phyloP scores from a whole-genome alignment of 2,888 invertebrate genomes.

The Drosophila yooni region DNA sequence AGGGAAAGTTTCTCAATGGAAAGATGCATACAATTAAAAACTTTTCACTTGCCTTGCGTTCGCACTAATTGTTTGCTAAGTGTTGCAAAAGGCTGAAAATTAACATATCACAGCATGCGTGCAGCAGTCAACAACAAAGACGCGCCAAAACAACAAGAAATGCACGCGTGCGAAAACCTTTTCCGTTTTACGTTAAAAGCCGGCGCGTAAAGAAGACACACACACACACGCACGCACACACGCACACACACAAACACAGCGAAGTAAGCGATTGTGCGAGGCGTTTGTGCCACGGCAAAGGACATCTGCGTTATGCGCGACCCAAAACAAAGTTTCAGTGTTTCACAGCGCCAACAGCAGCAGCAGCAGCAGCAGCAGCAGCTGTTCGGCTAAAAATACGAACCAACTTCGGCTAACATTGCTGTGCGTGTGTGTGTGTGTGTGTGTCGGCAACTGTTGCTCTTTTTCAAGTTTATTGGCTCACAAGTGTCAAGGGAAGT shows the following conservation, averaged over 20 bases:
- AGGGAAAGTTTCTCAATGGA: slow-evolving; percentile 70
- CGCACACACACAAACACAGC: slow-evolving; percentile 8
- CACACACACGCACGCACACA: not conserved
- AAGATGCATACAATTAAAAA: slow-evolving; percentile 76
- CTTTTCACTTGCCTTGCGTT: slow-evolving; percentile 70
- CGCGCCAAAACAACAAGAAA: slow-evolving; percentile 2
- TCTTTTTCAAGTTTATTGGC: slow-evolving; percentile 82
- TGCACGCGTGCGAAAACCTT: slow-evolving; percentile 11
- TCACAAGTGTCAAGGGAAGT: slow-evolving; percentile 79
- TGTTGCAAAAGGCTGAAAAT: slow-evolving; percentile 67
- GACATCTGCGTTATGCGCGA: slow-evolving; percentile 80
- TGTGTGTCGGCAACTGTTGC: slow-evolving; percentile 80
- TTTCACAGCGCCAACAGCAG: slow-evolving; percentile 17
- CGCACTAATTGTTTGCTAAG: slow-evolving; percentile 72
- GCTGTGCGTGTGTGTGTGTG: slow-evolving; percentile 9
- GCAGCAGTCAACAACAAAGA: slow-evolving; percentile 17
- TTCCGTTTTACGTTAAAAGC: slow-evolving; percentile 35
- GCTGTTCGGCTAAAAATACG: slow-evolving; percentile 27
- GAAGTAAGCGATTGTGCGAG: slow-evolving; percentile 47
- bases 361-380: slow-evolving; percentile 5
- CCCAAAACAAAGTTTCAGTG: slow-evolving; percentile 28
- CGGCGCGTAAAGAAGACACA: slow-evolving; percentile 51
- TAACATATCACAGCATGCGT: slow-evolving; percentile 73
- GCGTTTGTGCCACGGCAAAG: slow-evolving; percentile 70
- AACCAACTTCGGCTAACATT: slow-evolving; percentile 44